Conservation (phyloP, 1,140 invertebrate genomes). For the Hylyphantes graminicola region DNA sequence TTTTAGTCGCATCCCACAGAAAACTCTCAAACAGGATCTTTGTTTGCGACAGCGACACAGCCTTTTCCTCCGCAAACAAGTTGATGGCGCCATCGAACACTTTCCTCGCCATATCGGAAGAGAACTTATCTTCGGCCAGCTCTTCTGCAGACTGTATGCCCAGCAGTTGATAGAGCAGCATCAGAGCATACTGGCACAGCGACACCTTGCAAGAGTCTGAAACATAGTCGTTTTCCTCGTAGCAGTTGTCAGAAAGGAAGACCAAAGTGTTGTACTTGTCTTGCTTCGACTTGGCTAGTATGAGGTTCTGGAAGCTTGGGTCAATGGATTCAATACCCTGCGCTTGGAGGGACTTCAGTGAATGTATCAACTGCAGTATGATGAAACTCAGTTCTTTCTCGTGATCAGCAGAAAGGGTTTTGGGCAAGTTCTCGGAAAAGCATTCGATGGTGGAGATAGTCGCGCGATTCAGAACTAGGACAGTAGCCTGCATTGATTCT, state of each 20-base stretch:
- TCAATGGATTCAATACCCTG: slow-evolving; percentile 83
- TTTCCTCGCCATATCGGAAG: slow-evolving; percentile 28
- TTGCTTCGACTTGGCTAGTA: slow-evolving; percentile 74
- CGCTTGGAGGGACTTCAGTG: slow-evolving; percentile 82
- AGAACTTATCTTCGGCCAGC: slow-evolving; percentile 31
- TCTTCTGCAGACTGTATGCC: slow-evolving; percentile 66
- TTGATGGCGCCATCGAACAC: slow-evolving; percentile 62
- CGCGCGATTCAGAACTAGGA: slow-evolving; percentile 44
- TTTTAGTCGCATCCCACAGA: slow-evolving; percentile 78
- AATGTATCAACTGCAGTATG: slow-evolving; percentile 82
- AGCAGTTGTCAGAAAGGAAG: slow-evolving; percentile 73
- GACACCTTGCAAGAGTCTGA: slow-evolving; percentile 67
- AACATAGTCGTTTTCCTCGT: slow-evolving; percentile 45
- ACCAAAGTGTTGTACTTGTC: slow-evolving; percentile 75
- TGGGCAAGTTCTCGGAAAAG: slow-evolving; percentile 29
- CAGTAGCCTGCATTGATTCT: slow-evolving; percentile 38
- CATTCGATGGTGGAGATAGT: slow-evolving; percentile 50
- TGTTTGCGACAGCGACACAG: slow-evolving; percentile 67
- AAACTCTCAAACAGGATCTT: slow-evolving; percentile 85
- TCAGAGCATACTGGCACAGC: slow-evolving; percentile 81
- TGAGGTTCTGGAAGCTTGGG: slow-evolving; percentile 76
- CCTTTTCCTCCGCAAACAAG: slow-evolving; percentile 64
- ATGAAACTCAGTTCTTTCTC: slow-evolving; percentile 73
- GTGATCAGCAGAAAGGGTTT: slow-evolving; percentile 25
- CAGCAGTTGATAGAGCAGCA: slow-evolving; percentile 76